These are phyloP conservation scores for Lepus oiostolus DNA, from an alignment of 2,797 vertebrate genomes.

Conservation along the genomic window DNA sequence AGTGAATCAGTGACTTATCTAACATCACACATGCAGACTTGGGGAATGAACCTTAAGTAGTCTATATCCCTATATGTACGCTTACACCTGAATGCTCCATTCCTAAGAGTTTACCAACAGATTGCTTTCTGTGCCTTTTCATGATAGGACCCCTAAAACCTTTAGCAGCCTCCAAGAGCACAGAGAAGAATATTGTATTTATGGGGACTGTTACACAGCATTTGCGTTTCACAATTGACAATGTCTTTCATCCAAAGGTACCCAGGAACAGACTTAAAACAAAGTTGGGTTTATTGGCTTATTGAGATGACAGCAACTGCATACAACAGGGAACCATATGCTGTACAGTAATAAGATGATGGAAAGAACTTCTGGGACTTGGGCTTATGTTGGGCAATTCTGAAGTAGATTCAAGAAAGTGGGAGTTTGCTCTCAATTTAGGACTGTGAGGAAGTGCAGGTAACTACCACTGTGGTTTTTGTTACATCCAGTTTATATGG, in stretches of 20 bases:
- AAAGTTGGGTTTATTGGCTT: background rate
- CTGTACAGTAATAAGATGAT: background rate
- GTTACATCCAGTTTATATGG: no score
- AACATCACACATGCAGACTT: background rate
- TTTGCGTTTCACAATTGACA: background rate
- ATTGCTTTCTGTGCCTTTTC: background rate
- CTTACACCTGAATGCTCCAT: background rate
- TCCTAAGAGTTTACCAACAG: background rate
- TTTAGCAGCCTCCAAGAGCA: background rate
- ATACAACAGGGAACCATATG: fast-evolving
- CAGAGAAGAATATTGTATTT: background rate
- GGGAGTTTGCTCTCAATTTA: background rate
- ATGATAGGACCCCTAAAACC: background rate
- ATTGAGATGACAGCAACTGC: background rate
- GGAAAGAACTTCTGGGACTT: background rate
- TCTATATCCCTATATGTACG: background rate
- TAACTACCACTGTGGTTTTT: background rate
- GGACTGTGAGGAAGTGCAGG: background rate
- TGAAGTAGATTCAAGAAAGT: background rate
- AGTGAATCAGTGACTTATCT: background rate
- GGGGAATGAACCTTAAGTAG: background rate
- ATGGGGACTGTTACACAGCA: no score
- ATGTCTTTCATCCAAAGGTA: background rate
- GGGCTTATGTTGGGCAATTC: background rate
- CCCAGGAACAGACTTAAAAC: background rate